Evolutionary conservation across 2,113 vertebrate genomes (phyloP), one percentile per base, ranked within the genome.

Genomic region (Phyllopteryx taeniolatus): DNA sequence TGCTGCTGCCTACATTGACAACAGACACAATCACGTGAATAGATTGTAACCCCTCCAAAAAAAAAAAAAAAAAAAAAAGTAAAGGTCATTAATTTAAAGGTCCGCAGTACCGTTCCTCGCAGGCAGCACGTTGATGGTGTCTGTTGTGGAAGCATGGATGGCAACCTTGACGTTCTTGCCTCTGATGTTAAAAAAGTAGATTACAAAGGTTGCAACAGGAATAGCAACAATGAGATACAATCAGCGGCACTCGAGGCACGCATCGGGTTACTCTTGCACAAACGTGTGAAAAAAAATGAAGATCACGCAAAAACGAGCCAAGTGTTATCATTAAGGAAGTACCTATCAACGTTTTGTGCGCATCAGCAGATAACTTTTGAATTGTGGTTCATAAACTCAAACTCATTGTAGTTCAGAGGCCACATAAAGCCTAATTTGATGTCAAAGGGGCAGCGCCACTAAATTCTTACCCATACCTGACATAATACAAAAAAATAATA

Each of bases 131-230:
- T 87, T 92, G 89, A 99, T 92, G 75, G 90, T 93, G 77, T 95
- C 93, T 1, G 93, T 85, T 79, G 95, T 95, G 73, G 93, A 94
- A 74, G 96, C 84, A 33, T 87, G 87, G 67, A 99, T 88, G 0
- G 86, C 93, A 80, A 94, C 91, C 92, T 98, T 98, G 83, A 99
- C 94, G 86, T 98, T 99, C 77, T 97, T 87, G 7, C 86, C 91
- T 82, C 98, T 99, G 74, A 71, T 65, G 80, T 0, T 81, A 69
- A 19, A 60, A 67, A 71, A 0, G 71, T 57, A 11, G 12, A 27
- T 59, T 14, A 14, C 4, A 59, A 59, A 31, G 11, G 22, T 2
- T 59, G 22, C 56, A 14, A 31, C 22, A 14, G n/a, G 11, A 22
- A 22, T 6, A 53, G 6, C 3, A 17, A 53, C 5, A 53, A 53